A percentile compares a stretch with the other conserved stretches of the same genome.
These are phyloP conservation scores for Palythoa grandis DNA, from an alignment of 92 coral and sea anemone genomes.

Conservation along the genomic window DNA sequence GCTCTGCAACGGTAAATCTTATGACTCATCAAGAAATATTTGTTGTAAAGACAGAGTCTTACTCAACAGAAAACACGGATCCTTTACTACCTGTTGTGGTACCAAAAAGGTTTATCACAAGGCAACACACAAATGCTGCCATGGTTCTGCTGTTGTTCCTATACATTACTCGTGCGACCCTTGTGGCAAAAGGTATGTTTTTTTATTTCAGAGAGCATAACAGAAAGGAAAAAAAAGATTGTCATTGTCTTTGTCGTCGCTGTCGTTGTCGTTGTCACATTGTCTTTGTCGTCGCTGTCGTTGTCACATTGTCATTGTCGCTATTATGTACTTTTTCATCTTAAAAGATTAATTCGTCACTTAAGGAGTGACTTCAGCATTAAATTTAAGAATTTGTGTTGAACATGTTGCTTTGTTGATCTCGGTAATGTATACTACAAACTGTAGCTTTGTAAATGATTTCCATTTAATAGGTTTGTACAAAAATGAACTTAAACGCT, in stretches of 20 bases:
- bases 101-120: slow-evolving; percentile 29
- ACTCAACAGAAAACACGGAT: slow-evolving; percentile 5
- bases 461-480: neutral
- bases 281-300: too few species aligned
- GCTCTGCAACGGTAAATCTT: slow-evolving; percentile 20
- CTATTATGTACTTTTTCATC: too few species aligned
- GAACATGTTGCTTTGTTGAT: too few species aligned
- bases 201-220: neutral
- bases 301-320: too few species aligned
- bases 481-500: neutral
- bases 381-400: too few species aligned
- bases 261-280: neutral
- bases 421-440: too few species aligned
- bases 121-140: slow-evolving; percentile 20
- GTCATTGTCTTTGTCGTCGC: neutral
- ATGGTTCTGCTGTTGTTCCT: slow-evolving; percentile 17
- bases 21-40: slow-evolving; percentile 8
- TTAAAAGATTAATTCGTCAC: too few species aligned
- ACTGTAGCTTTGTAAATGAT: too few species aligned
- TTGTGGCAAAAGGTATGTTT: slow-evolving; percentile 22
- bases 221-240: neutral
- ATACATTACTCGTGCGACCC: slow-evolving; percentile 18
- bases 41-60: slow-evolving; percentile 24
- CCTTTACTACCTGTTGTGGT: slow-evolving; percentile 27
- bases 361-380: too few species aligned